phyloP scores from a whole-genome alignment of 2,797 vertebrate genomes.

The Paguma larvata region DNA sequence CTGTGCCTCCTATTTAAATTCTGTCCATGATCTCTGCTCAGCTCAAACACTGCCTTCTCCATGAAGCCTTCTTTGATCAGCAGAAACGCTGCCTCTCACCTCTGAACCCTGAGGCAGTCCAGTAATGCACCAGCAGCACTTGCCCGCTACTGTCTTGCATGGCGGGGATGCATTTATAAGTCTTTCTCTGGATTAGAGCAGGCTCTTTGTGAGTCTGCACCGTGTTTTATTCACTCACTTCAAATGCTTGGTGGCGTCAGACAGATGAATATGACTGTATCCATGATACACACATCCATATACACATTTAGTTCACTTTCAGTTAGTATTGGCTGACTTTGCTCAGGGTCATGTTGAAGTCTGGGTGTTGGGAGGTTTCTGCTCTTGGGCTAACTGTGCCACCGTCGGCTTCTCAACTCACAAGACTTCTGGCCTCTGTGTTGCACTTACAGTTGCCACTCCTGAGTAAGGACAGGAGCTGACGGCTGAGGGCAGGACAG shows the following conservation, averaged over 20 bases:
- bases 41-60: not conserved
- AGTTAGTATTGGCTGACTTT: not conserved
- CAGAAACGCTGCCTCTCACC: not conserved
- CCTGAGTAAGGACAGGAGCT: not conserved
- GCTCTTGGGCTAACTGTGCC: not conserved
- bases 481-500: not conserved
- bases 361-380: not conserved
- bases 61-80: not conserved
- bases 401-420: not conserved
- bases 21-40: not conserved
- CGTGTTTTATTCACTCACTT: not conserved
- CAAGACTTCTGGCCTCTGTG: not conserved
- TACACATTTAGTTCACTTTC: not conserved
- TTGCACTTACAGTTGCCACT: not conserved
- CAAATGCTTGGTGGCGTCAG: not conserved
- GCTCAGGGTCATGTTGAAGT: not conserved
- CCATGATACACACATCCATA: no score
- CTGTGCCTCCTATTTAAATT: not conserved
- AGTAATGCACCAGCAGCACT: no score
- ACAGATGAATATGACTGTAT: not conserved
- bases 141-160: accelerated
- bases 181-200: not conserved
- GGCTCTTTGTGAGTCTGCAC: not conserved
- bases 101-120: not conserved
- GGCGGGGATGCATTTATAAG: not conserved